phyloP scores from a whole-genome alignment of 2,113 vertebrate genomes.

The Bufo bufo region DNA sequence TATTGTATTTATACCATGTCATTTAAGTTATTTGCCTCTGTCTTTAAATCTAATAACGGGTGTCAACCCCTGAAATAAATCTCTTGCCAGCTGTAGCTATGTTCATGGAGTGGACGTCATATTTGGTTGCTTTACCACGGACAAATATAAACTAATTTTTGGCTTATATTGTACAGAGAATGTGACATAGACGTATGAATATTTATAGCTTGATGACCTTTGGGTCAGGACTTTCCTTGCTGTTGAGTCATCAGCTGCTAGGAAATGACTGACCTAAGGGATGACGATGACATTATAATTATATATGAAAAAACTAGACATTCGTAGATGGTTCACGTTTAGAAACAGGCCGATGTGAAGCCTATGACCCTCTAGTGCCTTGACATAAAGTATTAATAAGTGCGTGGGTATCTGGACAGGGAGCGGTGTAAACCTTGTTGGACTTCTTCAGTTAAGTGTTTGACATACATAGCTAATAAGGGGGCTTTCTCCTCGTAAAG shows the following conservation, averaged over 20 bases:
- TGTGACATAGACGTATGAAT: background rate
- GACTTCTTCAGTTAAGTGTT: background rate
- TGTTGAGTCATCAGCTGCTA: background rate
- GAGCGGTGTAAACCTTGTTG: background rate
- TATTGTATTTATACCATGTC: background rate
- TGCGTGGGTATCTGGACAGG: background rate
- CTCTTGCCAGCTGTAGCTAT: background rate
- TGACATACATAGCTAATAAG: background rate
- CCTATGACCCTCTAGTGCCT: background rate
- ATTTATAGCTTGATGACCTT: background rate
- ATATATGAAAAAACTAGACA: background rate
- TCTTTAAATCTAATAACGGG: background rate
- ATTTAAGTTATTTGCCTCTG: background rate
- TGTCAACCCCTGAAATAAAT: background rate
- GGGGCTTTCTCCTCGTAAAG: slow-evolving; percentile 26
- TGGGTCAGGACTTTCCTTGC: background rate
- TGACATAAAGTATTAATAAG: background rate
- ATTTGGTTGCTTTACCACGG: background rate
- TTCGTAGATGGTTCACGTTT: background rate
- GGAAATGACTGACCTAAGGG: slow-evolving; percentile 17
- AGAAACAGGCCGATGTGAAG: background rate
- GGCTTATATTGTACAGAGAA: background rate
- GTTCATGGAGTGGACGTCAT: background rate
- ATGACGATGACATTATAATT: background rate
- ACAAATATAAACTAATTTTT: background rate